phyloP scores from a whole-genome alignment of 2,888 invertebrate genomes.

The Amphipyra berbera region DNA sequence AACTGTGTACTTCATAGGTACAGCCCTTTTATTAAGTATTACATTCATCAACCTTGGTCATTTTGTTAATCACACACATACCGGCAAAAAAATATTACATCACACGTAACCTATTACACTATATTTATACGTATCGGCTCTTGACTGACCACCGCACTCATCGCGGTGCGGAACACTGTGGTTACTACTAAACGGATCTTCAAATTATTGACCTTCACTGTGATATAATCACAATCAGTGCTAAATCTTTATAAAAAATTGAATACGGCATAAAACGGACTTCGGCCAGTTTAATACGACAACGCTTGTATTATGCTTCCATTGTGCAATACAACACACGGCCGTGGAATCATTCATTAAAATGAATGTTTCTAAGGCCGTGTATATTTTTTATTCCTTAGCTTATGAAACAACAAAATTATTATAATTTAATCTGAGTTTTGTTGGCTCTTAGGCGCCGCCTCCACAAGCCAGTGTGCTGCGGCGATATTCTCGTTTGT shows the following conservation, averaged over 20 bases:
- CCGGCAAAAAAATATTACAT: slow-evolving; percentile 53
- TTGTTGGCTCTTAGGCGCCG: neutral
- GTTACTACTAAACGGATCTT: slow-evolving; percentile 57
- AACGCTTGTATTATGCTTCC: slow-evolving; percentile 37
- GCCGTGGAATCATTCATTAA: slow-evolving; percentile 27
- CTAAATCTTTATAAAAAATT: slow-evolving; percentile 52
- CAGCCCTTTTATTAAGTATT: slow-evolving; percentile 34
- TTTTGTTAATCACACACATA: slow-evolving; percentile 31
- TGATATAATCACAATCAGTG: slow-evolving; percentile 48
- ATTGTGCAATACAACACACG: slow-evolving; percentile 47
- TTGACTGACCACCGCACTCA: slow-evolving; percentile 29
- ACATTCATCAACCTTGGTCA: slow-evolving; percentile 40
- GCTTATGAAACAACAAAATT: neutral
- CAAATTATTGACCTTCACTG: slow-evolving; percentile 53
- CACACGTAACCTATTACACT: slow-evolving; percentile 45
- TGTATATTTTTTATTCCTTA: neutral
- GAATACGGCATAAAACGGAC: slow-evolving; percentile 49
- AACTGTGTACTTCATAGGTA: neutral
- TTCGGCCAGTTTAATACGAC: slow-evolving; percentile 43
- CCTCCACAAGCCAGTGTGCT: too few relatives aligned
- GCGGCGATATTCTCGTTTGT: too few relatives aligned
- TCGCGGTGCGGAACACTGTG: slow-evolving; percentile 27
- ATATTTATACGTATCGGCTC: slow-evolving; percentile 31
- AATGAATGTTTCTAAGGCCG: slow-evolving; percentile 6
- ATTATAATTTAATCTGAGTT: neutral